These are phyloP conservation scores for Tenthredo scrophulariae DNA, from an alignment of 2,888 invertebrate species.

Conservation along the genomic window DNA sequence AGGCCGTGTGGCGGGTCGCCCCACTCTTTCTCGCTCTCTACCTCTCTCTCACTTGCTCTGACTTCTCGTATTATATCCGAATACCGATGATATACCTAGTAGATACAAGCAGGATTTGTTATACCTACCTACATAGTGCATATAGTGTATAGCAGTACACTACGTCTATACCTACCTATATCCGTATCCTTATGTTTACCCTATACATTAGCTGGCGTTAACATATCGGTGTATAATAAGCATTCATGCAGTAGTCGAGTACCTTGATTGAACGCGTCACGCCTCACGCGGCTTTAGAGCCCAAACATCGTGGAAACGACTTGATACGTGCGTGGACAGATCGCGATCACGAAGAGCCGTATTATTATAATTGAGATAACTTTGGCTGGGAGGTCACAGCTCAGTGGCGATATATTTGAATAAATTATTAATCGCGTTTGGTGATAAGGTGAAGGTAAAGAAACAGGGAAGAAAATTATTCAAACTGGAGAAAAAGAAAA, in stretches of 20 bases:
- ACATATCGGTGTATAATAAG: neutral
- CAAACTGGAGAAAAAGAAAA: no score
- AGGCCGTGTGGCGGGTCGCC: slow-evolving; percentile 14
- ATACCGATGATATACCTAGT: slow-evolving; percentile 50
- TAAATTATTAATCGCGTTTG: neutral
- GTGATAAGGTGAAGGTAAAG: neutral
- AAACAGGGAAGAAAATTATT: neutral
- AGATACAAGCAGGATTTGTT: neutral
- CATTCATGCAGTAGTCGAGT: neutral
- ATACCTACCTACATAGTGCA: neutral
- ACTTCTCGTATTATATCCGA: slow-evolving; percentile 43
- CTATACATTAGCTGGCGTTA: neutral
- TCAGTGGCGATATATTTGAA: slow-evolving; percentile 34
- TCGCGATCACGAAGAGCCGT: neutral
- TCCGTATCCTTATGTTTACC: neutral
- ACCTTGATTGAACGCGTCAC: neutral
- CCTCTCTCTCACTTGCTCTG: neutral
- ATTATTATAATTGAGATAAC: slow-evolving; percentile 14
- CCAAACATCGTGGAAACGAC: neutral
- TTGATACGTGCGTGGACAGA: neutral
- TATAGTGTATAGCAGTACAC: neutral
- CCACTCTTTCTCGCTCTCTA: neutral
- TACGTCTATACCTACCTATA: neutral
- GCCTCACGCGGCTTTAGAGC: slow-evolving; percentile 1
- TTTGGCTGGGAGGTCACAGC: slow-evolving; percentile 12